Conservation (phyloP, 1,140 invertebrate species). For the Lordiphosa stackelbergi region DNA sequence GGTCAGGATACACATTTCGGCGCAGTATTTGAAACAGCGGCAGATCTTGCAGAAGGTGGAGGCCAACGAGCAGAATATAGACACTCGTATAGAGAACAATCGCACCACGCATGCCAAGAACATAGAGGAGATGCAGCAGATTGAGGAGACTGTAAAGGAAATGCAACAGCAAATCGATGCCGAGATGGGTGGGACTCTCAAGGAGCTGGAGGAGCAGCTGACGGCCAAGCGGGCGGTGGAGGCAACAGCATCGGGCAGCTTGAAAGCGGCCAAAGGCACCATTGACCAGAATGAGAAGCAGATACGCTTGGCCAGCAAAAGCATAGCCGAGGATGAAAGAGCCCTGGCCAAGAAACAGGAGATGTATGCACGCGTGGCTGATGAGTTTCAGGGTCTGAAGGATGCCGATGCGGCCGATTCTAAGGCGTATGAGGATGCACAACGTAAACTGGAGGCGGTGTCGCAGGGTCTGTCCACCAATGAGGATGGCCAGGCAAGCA, state of each 20-base stretch:
- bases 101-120: slow-evolving; percentile 79
- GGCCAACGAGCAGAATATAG: slow-evolving; percentile 52
- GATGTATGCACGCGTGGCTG: slow-evolving; percentile 83
- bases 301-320: slow-evolving; percentile 83
- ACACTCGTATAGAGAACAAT: slow-evolving; percentile 46
- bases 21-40: slow-evolving; percentile 54
- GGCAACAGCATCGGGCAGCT: slow-evolving; percentile 82
- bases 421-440: slow-evolving; percentile 84
- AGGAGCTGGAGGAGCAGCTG: slow-evolving; percentile 83
- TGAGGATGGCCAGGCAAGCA: slow-evolving; percentile 89
- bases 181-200: slow-evolving; percentile 83
- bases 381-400: slow-evolving; percentile 85
- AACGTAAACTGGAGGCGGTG: slow-evolving; percentile 89
- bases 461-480: slow-evolving; percentile 88
- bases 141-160: slow-evolving; percentile 78
- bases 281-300: slow-evolving; percentile 85
- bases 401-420: slow-evolving; percentile 83
- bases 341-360: slow-evolving; percentile 82
- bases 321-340: slow-evolving; percentile 85
- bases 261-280: slow-evolving; percentile 84
- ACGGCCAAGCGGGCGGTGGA: slow-evolving; percentile 83
- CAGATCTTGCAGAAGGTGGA: slow-evolving; percentile 54
- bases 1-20: slow-evolving; percentile 79
- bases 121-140: slow-evolving; percentile 78
- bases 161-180: slow-evolving; percentile 81